Evolutionary conservation across 2,113 vertebrate genomes (phyloP), one percentile per base, ranked within the genome.

Genomic region (Gadus chalcogrammus): DNA sequence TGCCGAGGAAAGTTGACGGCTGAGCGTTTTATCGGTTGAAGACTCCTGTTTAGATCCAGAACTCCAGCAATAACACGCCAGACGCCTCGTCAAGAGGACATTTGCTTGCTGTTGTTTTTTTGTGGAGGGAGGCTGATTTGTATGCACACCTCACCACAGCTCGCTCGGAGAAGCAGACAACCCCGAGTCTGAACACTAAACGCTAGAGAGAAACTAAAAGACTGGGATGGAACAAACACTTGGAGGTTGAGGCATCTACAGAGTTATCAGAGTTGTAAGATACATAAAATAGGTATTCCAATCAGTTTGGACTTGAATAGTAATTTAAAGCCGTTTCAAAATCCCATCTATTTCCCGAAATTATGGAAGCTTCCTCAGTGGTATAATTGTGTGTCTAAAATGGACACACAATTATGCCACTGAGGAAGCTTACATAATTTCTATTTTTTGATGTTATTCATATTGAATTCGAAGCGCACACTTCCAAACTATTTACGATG

Each of bases 1-100:
- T 77, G 55, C 79, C 75, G 58, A 70, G 76, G 28, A 76, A 76
- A 73, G 62, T 69, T 27, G 20, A 61, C 61, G 58, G 12, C 55
- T 20, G 62, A 59, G 20, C n/a, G 55, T 69, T 67, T 20, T 68
- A 35, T 61, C 35, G 11, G 27, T 66, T 22, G 11, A 15, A 64
- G n/a, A 11, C 70, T 74, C 69, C 55, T 58, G 15, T 58, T 58
- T n/a, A 58, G 15, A n/a, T 58, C n/a, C 55, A 17, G 15, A 64
- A 24, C 20, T 62, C 61, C 71, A 62, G 20, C 73, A 38, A 75
- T 38, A 55, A 27, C 35, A 67, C 27, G 24, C 28, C 4, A 61
- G 56, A 65, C 66, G 28, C 76, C 24, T 67, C 70, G 56, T 77
- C 72, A 70, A 69, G 62, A 52, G 5, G 61, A 15, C 42, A 48